These are phyloP conservation scores for Sarcophaga peregrina DNA, from an alignment of 1,140 invertebrate species.

Conservation along the genomic window DNA sequence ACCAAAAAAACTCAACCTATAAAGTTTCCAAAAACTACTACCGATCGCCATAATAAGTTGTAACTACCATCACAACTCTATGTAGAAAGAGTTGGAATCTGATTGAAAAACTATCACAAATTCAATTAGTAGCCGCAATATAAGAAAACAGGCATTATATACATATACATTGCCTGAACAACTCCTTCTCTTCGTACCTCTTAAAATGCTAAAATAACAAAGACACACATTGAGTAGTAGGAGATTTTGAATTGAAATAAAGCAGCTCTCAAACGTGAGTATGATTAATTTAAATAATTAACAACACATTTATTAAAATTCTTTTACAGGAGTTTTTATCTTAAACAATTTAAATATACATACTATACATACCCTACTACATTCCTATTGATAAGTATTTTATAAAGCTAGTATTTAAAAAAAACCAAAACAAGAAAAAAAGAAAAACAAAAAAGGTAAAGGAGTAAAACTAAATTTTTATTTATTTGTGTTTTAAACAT, in stretches of 20 bases:
- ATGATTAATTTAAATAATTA: constrained; percentile 21
- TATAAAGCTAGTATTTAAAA: neutral
- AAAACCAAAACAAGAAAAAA: neutral
- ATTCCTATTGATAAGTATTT: neutral
- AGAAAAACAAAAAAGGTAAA: constrained; percentile 18
- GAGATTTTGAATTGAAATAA: constrained; percentile 23
- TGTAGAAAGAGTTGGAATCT: constrained; percentile 9
- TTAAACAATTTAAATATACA: neutral
- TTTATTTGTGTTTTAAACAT: neutral
- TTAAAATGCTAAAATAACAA: constrained; percentile 16
- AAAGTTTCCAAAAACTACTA: constrained; percentile 31
- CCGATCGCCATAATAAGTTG: constrained; percentile 30
- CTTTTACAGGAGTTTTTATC: constrained; percentile 25
- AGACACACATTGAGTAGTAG: constrained; percentile 18
- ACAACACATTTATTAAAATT: constrained; percentile 26
- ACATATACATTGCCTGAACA: constrained; percentile 23
- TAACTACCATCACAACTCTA: constrained; percentile 12
- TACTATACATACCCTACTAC: neutral
- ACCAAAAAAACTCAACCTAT: constrained; percentile 42
- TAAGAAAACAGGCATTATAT: constrained; percentile 24
- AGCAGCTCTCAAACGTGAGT: constrained; percentile 33
- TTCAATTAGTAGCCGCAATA: constrained; percentile 1
- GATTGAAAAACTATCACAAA: constrained; percentile 1
- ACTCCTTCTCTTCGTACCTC: constrained; percentile 21
- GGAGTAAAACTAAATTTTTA: constrained; percentile 35